Conservation (phyloP, 1,140 invertebrate species). For the Orius insidiosus region DNA sequence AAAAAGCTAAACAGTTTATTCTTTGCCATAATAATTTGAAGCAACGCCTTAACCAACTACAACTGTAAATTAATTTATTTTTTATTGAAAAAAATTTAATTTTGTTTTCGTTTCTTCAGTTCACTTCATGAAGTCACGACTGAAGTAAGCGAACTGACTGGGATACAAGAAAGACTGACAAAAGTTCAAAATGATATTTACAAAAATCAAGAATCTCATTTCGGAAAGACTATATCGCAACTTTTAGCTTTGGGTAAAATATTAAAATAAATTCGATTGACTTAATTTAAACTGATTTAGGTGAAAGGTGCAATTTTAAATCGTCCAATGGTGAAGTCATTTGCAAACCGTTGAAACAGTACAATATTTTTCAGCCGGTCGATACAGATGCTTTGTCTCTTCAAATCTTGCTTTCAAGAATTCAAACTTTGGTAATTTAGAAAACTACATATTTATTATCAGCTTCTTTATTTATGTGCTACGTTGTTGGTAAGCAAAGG, state of each 20-base stretch:
- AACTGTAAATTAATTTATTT: conserved; percentile 34
- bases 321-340: no score
- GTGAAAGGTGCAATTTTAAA: no score
- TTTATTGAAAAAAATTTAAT: conserved; percentile 1
- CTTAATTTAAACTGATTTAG: background rate
- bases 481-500: no score
- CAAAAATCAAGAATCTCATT: conserved; percentile 3
- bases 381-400: background rate
- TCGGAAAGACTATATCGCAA: conserved; percentile 1
- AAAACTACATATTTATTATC: no score
- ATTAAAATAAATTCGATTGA: background rate
- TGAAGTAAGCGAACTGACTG: background rate
- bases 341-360: background rate
- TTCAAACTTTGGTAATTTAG: conserved; percentile 6
- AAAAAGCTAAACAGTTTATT: conserved; percentile 42
- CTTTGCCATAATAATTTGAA: conserved; percentile 51
- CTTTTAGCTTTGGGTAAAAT: conserved; percentile 12
- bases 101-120: background rate
- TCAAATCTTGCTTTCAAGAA: conserved; percentile 1
- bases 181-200: background rate
- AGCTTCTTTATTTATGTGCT: no score
- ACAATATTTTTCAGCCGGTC: background rate
- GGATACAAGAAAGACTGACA: background rate
- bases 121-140: background rate
- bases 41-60: conserved; percentile 40